Evolutionary conservation across 2,888 invertebrate species (phyloP), one percentile per base, ranked within the genome.

Genomic region (Laspeyria flexula): DNA sequence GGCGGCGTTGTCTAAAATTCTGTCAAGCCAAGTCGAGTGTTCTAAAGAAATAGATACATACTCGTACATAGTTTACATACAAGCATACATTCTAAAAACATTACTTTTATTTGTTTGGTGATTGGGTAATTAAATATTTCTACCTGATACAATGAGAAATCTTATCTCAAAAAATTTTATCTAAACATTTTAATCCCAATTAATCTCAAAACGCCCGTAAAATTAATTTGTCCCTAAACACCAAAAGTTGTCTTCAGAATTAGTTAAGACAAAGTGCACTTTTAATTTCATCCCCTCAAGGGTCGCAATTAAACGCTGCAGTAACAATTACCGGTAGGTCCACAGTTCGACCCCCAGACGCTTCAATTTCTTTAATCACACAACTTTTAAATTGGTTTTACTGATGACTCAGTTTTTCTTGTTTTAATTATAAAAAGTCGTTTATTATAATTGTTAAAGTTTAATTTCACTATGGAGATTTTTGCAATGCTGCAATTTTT

Each of bases 241-340:
- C 64, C 45, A 62, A 60, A 58, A 40, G 43, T 56, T 61, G 45
- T 72, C 60, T 50, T 54, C 44, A 60, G 70, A 79, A 79, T 81
- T 75, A 64, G 74, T 67, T 65, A 69, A 74, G 64, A 63, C 65
- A 55, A 52, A 64, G 38, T 37, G 35, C 52, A 67, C 62, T 73
- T 69, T 72, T 72, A 76, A 79, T 79, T 79, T 66, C 61, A 60
- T 60, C 74, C 73, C 65, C 57, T 49, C 60, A 75, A 74, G 68
- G 73, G 55, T 55, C 55, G 60, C 65, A 74, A 68, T 74, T 72
- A 73, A 71, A 67, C 40, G 40, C 50, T 47, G 60, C 65, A 62
- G 64, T 67, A 55, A 67, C 70, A 66, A 71, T 74, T 65, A 67
- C 55, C 63, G 65, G 73, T 60, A 50, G 37, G 46, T 60, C 53